Conservation (phyloP, 2,888 invertebrate species). For the Thymelicus acteon region DNA sequence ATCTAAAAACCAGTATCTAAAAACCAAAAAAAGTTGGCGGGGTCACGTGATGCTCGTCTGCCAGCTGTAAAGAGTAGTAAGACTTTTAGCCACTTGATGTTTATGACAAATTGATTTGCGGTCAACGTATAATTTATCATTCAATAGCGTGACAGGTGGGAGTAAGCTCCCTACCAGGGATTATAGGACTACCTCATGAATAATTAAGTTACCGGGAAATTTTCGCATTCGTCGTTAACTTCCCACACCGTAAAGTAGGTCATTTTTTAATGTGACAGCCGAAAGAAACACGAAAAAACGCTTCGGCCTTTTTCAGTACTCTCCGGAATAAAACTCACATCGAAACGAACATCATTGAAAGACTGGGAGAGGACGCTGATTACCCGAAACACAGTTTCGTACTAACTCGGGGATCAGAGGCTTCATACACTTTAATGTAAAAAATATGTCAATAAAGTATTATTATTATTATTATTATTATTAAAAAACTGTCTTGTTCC, state of each 20-base stretch:
- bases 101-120: constrained; percentile 58
- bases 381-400: too few species aligned
- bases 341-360: too few species aligned
- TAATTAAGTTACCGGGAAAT: constrained; percentile 75
- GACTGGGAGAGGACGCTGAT: too few species aligned
- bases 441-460: too few species aligned
- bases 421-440: too few species aligned
- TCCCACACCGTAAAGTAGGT: constrained; percentile 53
- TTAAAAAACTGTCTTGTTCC: constrained; percentile 25
- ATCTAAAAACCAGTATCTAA: too few species aligned
- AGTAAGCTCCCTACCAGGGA: constrained; percentile 64
- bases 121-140: constrained; percentile 78
- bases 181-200: constrained; percentile 76
- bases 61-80: neutral
- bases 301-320: constrained; percentile 46
- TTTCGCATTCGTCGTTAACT: constrained; percentile 64
- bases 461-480: too few species aligned
- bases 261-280: constrained; percentile 60
- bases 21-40: too few species aligned
- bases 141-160: constrained; percentile 69
- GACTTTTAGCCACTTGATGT: constrained; percentile 21
- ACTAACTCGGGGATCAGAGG: too few species aligned
- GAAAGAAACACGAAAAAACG: constrained; percentile 62
- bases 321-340: constrained; percentile 28
- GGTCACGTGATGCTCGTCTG: too few species aligned